phyloP scores from a whole-genome alignment of 2,113 vertebrate genomes.

The Callionymus lyra region DNA sequence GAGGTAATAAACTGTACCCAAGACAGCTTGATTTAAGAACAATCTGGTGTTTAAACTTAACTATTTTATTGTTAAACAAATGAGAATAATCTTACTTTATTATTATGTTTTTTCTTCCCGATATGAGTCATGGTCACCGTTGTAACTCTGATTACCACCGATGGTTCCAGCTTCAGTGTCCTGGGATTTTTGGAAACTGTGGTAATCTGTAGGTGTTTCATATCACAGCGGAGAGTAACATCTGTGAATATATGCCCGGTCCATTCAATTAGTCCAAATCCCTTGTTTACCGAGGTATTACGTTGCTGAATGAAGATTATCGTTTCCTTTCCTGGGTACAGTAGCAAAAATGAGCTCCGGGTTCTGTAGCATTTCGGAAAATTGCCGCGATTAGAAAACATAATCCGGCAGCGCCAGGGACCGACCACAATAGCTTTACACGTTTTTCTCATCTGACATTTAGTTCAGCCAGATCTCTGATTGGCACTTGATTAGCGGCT shows the following conservation, averaged over 20 bases:
- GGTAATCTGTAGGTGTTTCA: conserved; percentile 42
- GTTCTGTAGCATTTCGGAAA: conserved; percentile 45
- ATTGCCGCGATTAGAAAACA: conserved; percentile 50
- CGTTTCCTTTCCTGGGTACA: conserved; percentile 56
- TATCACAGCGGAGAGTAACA: conserved; percentile 40
- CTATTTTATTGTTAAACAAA: too few species aligned
- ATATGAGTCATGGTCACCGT: too few species aligned
- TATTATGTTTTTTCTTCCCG: too few species aligned
- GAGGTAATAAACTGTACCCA: too few species aligned
- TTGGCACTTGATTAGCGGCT: conserved; percentile 94
- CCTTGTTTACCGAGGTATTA: conserved; percentile 59
- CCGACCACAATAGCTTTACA: conserved; percentile 37
- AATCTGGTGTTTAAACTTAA: too few species aligned
- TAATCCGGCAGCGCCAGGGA: conserved; percentile 47
- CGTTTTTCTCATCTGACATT: conserved; percentile 78
- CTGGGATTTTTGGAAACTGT: conserved; percentile 23
- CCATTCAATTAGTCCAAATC: conserved; percentile 65
- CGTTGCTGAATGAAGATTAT: conserved; percentile 65
- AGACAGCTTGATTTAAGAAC: too few species aligned
- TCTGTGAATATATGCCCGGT: conserved; percentile 61
- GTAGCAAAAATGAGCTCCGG: conserved; percentile 17
- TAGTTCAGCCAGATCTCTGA: conserved; percentile 79
- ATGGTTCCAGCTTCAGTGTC: conserved; percentile 5
- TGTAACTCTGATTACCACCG: too few species aligned
- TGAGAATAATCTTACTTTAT: too few species aligned